Evolutionary conservation across 2,797 vertebrate genomes (phyloP), one percentile per base, ranked within the genome.

Genomic region (Petrocephalus schoutedeni): DNA sequence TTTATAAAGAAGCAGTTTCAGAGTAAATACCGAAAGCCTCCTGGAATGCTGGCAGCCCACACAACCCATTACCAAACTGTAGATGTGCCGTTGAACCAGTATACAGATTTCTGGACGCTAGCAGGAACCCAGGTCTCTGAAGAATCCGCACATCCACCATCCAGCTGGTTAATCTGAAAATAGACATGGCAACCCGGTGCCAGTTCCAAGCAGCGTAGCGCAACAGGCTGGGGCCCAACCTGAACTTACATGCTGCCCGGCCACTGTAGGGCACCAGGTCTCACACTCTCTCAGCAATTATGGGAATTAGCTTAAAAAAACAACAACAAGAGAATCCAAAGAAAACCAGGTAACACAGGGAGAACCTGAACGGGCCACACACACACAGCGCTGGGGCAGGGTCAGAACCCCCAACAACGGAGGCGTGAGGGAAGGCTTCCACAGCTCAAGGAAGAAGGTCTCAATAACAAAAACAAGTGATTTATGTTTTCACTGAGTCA

Each of bases 401-500:
- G 28, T 23, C 23, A 12, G 23, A 67, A 67, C 10, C 9, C 23
- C 9, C 61, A 67, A 67, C 23, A 67, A 32, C 14, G 61, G 61
- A 32, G 61, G 61, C 23, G 12, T 28, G 12, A 36, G 64, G 64
- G 64, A 67, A 16, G 64, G 7, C 32, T 71, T 71, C 64, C 64
- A 71, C 54, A 36, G 21, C 57, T 21, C 4, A 5, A 36, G 53
- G 28, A 85, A 56, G 28, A 54, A 91, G 90, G 90, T 93, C 90
- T 91, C 89, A 91, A 89, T 92, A 92, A 93, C 91, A 92, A 94
- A 93, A 92, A 94, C 28, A 71, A 71, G 23, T 36, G 90, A 92
- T 91, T 94, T 92, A 92, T 92, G 92, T 94, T 95, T 94, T 92
- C 90, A 92, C 92, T 93, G 93, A 93, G 91, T 90, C 87, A 51